Conservation (phyloP, 2,113 vertebrate species). For the Boulengeromyrus knoepffleri region DNA sequence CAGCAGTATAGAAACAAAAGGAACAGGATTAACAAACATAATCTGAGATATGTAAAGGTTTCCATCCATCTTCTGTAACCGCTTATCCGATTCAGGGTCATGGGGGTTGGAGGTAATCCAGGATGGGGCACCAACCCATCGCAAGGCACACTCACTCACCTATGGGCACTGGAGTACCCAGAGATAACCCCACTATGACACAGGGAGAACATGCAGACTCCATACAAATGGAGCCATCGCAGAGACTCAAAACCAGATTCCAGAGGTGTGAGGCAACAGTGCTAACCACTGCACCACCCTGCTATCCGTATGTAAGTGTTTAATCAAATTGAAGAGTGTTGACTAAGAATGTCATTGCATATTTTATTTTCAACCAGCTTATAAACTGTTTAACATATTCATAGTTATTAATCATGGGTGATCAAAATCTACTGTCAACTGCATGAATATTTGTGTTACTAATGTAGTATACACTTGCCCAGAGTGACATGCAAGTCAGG, state of each 20-base stretch:
- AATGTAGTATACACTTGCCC: neutral
- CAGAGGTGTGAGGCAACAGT: no score
- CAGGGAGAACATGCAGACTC: no score
- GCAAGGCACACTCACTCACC: no score
- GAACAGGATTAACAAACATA: neutral
- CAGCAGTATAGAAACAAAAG: neutral
- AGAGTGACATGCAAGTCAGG: neutral
- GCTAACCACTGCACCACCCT: no score
- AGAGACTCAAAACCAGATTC: no score
- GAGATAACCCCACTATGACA: no score
- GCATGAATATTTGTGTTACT: neutral
- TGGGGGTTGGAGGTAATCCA: no score
- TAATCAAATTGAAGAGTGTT: neutral
- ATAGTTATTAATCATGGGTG: neutral
- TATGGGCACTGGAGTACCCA: no score
- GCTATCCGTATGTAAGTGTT: neutral
- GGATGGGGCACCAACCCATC: no score
- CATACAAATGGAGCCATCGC: no score
- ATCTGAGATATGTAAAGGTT: neutral
- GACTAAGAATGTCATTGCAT: neutral
- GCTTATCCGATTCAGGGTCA: no score
- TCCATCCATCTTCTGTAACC: neutral
- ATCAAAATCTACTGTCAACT: neutral
- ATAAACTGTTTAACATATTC: neutral
- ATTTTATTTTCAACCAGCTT: neutral